Conservation (phyloP, 2,797 vertebrate species). For the Echiichthys vipera region DNA sequence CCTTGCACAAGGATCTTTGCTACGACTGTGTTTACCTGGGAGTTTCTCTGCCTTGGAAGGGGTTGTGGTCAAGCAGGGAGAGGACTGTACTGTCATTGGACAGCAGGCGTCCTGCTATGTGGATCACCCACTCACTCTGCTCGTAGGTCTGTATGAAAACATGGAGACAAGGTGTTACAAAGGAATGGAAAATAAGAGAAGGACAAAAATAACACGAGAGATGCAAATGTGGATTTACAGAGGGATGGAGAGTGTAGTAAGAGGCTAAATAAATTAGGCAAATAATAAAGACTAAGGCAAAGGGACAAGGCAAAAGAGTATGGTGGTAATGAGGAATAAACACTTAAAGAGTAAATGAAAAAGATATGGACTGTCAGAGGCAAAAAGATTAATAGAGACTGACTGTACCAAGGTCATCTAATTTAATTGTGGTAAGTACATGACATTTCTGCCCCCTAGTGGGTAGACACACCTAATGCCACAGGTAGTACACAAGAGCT, state of each 20-base stretch:
- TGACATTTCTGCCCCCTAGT: slow-evolving; percentile 34
- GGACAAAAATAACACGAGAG: background rate
- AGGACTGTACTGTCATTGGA: slow-evolving; percentile 87
- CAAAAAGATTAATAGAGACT: background rate
- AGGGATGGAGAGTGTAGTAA: background rate
- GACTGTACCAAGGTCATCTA: too few relatives aligned
- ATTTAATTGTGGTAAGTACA: background rate
- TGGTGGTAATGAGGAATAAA: background rate
- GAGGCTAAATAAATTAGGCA: background rate
- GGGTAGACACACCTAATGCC: background rate
- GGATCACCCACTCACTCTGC: slow-evolving; percentile 96
- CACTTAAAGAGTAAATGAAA: background rate
- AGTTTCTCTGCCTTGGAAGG: slow-evolving; percentile 83
- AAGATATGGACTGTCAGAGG: background rate
- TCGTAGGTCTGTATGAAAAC: slow-evolving; percentile 90
- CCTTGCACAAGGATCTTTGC: background rate
- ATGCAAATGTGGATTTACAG: background rate
- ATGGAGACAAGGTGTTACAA: background rate
- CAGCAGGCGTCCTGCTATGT: slow-evolving; percentile 92
- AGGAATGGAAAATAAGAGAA: background rate
- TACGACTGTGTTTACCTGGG: slow-evolving; percentile 85
- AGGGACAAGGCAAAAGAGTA: background rate
- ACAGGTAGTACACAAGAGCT: background rate
- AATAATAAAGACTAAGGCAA: background rate
- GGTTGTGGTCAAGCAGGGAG: slow-evolving; percentile 89